A percentile compares a stretch with the other conserved stretches of the same genome.
phyloP scores from a whole-genome alignment of 1,140 invertebrate species.

The Hesperophylax magnus region DNA sequence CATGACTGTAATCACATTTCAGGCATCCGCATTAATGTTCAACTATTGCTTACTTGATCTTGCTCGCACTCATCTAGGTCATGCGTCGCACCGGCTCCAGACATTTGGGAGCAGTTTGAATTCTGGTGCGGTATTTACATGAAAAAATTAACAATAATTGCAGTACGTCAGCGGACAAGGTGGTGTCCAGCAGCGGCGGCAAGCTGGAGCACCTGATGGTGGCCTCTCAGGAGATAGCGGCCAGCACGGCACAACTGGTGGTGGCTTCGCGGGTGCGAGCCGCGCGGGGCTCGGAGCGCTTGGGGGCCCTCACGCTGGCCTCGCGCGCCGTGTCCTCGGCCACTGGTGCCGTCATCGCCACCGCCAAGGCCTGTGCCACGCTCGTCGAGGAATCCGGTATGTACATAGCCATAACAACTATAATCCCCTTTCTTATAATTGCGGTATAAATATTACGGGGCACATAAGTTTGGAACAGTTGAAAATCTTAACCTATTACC shows the following conservation, averaged over 20 bases:
- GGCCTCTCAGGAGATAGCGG: conserved; percentile 97
- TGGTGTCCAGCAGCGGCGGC: conserved; percentile 80
- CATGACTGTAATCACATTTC: no score
- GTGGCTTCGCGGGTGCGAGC: conserved; percentile 96
- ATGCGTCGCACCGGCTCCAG: no score
- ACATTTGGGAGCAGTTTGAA: no score
- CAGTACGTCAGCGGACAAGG: conserved; percentile 94
- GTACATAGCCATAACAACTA: background rate
- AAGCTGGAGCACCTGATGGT: conserved; percentile 96
- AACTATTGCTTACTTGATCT: no score
- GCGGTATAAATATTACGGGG: no score
- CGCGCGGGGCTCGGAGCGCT: conserved; percentile 83
- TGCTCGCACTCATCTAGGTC: no score
- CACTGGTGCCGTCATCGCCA: conserved; percentile 93
- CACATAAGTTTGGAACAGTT: no score
- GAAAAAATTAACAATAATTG: no score
- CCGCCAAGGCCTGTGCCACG: conserved; percentile 89
- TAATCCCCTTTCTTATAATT: no score
- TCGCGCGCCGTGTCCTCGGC: conserved; percentile 90
- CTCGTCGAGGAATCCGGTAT: conserved; percentile 83
- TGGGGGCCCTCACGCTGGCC: conserved; percentile 85
- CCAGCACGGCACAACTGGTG: conserved; percentile 96
- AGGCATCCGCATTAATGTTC: no score
- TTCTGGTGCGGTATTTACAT: no score
- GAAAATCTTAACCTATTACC: no score